Percentiles rank a stretch among this genome's conserved stretches.
These are phyloP conservation scores for Harpagifer antarcticus DNA, from an alignment of 2,797 vertebrate genomes.

Conservation along the genomic window DNA sequence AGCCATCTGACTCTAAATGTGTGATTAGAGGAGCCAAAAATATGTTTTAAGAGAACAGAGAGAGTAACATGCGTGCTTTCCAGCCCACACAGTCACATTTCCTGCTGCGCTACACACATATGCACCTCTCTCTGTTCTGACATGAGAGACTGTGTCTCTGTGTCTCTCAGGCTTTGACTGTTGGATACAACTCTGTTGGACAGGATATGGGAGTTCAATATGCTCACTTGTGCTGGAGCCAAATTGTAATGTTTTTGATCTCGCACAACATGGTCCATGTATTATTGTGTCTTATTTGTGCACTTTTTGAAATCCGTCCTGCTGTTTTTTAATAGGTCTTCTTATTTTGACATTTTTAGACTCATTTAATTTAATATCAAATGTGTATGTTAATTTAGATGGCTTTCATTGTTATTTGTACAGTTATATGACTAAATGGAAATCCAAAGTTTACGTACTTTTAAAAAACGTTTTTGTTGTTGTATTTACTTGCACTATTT, in stretches of 20 bases:
- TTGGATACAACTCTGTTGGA: slow-evolving; percentile 53
- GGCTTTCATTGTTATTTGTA: slow-evolving; percentile 16
- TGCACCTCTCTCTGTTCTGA: slow-evolving; percentile 60
- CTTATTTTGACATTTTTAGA: not conserved
- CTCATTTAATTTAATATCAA: not conserved
- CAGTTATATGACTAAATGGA: not conserved
- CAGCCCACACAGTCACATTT: slow-evolving; percentile 63
- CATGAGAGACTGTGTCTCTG: slow-evolving; percentile 52
- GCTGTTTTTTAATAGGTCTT: not conserved
- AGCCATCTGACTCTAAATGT: slow-evolving; percentile 54
- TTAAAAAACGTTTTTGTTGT: too few species aligned
- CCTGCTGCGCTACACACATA: slow-evolving; percentile 58
- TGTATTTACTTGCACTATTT: too few species aligned
- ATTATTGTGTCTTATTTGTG: not conserved
- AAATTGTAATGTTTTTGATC: slow-evolving; percentile 52
- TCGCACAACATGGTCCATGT: slow-evolving; percentile 1
- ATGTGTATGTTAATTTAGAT: slow-evolving; percentile 1
- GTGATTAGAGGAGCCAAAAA: slow-evolving; percentile 66
- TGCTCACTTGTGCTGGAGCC: slow-evolving; percentile 49
- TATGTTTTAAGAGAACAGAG: slow-evolving; percentile 63
- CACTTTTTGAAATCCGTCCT: slow-evolving; percentile 8
- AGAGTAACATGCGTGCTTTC: slow-evolving; percentile 40
- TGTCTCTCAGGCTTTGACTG: slow-evolving; percentile 63
- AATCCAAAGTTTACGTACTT: slow-evolving; percentile 4
- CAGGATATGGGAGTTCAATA: slow-evolving; percentile 46